Conservation (phyloP, 2,888 invertebrate genomes). For the Clusia tigrina region DNA sequence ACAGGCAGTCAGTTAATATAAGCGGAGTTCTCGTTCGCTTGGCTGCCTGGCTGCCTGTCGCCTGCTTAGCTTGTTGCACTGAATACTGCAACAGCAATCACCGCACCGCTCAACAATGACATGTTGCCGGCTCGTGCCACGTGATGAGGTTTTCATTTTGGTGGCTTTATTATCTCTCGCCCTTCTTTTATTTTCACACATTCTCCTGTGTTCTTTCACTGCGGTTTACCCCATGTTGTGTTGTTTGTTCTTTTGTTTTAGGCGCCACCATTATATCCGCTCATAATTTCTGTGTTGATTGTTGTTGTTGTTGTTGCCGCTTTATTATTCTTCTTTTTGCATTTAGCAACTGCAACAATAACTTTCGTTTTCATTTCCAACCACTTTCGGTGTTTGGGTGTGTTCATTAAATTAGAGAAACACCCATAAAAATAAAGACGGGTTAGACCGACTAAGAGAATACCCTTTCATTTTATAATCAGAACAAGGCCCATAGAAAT, state of each 20-base stretch:
- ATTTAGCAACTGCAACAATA: background rate
- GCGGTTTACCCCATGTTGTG: background rate
- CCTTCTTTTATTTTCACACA: conserved; percentile 3
- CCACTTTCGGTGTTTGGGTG: background rate
- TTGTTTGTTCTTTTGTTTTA: background rate
- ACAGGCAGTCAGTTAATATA: background rate
- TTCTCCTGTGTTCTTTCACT: background rate
- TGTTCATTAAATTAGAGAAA: too few relatives aligned
- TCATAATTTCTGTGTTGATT: conserved; percentile 4
- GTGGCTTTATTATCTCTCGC: background rate
- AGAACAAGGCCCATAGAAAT: too few relatives aligned
- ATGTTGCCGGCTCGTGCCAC: conserved; percentile 4
- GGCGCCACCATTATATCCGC: background rate
- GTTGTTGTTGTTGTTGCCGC: background rate
- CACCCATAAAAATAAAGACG: too few relatives aligned
- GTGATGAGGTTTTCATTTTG: conserved; percentile 1
- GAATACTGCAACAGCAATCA: background rate
- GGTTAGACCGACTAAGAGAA: too few relatives aligned
- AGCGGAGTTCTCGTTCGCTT: background rate
- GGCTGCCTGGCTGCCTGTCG: too few relatives aligned
- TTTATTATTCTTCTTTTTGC: background rate
- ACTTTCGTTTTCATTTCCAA: conserved; percentile 6
- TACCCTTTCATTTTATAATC: too few relatives aligned
- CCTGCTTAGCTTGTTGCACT: too few relatives aligned
- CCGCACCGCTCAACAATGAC: too few relatives aligned